Conservation (phyloP, 1,140 invertebrate species). For the honey bee (Apis mellifera) region DNA sequence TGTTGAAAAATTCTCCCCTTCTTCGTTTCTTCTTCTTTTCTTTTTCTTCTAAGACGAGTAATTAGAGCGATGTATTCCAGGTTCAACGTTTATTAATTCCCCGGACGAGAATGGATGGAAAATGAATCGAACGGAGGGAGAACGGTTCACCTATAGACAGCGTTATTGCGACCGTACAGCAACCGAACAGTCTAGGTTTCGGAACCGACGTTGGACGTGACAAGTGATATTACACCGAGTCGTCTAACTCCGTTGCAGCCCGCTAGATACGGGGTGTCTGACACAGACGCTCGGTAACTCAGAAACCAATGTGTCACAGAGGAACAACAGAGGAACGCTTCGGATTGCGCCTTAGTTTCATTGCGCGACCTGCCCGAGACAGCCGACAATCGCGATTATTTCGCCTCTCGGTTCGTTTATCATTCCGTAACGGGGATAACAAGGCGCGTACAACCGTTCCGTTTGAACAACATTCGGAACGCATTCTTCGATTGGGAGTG, state of each 20-base stretch:
- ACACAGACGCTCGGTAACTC: conserved; percentile 69
- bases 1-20: too few relatives aligned
- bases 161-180: conserved; percentile 26
- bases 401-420: neutral
- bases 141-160: neutral
- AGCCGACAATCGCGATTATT: conserved; percentile 28
- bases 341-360: conserved; percentile 54
- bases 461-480: neutral
- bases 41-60: too few relatives aligned
- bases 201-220: conserved; percentile 70
- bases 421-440: neutral
- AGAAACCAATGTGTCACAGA: conserved; percentile 65
- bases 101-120: neutral
- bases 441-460: neutral
- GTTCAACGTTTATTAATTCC: conserved; percentile 2
- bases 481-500: neutral
- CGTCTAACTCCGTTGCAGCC: conserved; percentile 53
- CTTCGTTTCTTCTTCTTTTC: too few relatives aligned
- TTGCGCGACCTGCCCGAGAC: conserved; percentile 54
- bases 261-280: conserved; percentile 64
- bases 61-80: neutral
- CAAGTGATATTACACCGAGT: conserved; percentile 72
- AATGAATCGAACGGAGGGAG: conserved; percentile 13
- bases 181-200: conserved; percentile 50
- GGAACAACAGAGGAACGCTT: conserved; percentile 2